These are phyloP conservation scores for Hylaeus anthracinus DNA, from an alignment of 1,140 invertebrate genomes.

Conservation along the genomic window DNA sequence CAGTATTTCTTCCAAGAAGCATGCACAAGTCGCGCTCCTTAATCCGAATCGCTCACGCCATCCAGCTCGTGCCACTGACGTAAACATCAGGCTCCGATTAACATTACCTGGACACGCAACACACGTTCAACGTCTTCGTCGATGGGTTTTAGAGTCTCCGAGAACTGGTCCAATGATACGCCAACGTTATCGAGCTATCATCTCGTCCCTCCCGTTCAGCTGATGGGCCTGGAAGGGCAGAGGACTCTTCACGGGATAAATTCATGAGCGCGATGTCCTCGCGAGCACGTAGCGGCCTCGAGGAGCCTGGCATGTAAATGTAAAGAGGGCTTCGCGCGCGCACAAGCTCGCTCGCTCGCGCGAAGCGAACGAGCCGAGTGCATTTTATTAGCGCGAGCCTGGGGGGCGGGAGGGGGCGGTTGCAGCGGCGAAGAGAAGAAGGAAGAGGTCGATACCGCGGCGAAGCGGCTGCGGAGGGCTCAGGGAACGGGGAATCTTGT, in stretches of 20 bases:
- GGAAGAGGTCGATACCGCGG: slow-evolving; percentile 36
- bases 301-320: slow-evolving; percentile 62
- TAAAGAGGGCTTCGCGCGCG: slow-evolving; percentile 61
- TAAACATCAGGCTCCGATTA: neutral
- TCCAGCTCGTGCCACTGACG: neutral
- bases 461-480: neutral
- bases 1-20: too few relatives aligned
- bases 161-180: slow-evolving; percentile 64
- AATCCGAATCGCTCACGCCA: neutral
- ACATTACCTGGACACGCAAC: neutral
- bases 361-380: slow-evolving; percentile 59
- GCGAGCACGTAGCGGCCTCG: slow-evolving; percentile 56
- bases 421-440: slow-evolving; percentile 43
- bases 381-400: slow-evolving; percentile 70
- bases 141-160: slow-evolving; percentile 21
- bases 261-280: slow-evolving; percentile 74
- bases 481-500: slow-evolving; percentile 56
- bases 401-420: slow-evolving; percentile 11
- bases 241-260: slow-evolving; percentile 64
- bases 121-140: neutral
- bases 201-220: neutral
- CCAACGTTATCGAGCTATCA: slow-evolving; percentile 47
- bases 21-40: too few relatives aligned
- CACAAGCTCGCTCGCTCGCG: slow-evolving; percentile 26
- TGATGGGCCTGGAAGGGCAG: too few relatives aligned